Conservation (phyloP, 2,113 vertebrate species). For the Brevimyrus niger region DNA sequence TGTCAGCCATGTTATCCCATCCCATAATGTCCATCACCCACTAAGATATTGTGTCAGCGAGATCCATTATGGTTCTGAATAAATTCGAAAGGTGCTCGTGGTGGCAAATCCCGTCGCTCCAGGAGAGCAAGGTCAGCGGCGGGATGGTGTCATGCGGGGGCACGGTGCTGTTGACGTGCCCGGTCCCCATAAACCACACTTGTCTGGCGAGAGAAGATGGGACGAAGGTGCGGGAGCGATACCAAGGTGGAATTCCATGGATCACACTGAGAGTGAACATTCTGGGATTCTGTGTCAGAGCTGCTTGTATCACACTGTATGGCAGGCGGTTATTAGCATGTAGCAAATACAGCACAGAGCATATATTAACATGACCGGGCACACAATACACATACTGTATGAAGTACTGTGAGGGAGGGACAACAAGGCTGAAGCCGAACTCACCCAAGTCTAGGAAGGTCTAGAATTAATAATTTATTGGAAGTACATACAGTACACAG, state of each 20-base stretch:
- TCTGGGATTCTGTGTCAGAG: not conserved
- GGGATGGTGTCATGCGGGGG: not conserved
- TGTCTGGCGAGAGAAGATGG: not conserved
- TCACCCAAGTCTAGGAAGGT: too few species aligned
- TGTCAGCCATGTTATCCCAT: not conserved
- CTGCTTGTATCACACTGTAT: not conserved
- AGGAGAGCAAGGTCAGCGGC: not conserved
- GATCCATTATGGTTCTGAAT: not conserved
- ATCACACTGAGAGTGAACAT: not conserved
- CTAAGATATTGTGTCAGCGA: not conserved
- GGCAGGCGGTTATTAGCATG: too few species aligned
- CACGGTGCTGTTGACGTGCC: not conserved
- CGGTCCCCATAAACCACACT: not conserved
- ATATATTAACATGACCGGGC: too few species aligned
- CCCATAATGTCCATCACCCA: not conserved
- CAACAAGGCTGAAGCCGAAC: too few species aligned
- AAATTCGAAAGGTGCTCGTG: not conserved
- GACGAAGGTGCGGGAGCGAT: not conserved
- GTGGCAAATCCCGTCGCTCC: not conserved
- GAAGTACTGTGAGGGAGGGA: too few species aligned
- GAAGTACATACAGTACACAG: not conserved
- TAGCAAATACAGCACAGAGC: too few species aligned
- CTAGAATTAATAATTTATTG: conserved; percentile 1
- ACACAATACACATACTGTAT: too few species aligned
- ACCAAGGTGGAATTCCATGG: not conserved